phyloP scores from a whole-genome alignment of 2,888 invertebrate species.

The Yponomeuta cagnagella region DNA sequence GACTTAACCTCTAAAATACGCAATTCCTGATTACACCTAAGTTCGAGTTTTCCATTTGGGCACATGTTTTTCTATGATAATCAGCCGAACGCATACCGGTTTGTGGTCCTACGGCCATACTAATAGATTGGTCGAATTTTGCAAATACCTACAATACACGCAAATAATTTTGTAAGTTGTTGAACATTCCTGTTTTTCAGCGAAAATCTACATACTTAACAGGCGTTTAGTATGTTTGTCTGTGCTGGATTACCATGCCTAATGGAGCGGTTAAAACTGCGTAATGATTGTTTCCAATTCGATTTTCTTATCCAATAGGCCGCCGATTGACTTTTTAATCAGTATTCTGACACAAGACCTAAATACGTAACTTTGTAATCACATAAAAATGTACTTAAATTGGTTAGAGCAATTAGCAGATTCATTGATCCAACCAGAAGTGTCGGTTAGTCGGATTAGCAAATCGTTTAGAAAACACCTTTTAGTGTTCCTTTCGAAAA shows the following conservation, averaged over 20 bases:
- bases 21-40: no score
- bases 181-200: not conserved
- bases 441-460: not conserved
- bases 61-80: not conserved
- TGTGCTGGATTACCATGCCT: not conserved
- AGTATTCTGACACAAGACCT: not conserved
- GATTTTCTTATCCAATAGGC: not conserved
- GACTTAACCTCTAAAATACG: no score
- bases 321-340: not conserved
- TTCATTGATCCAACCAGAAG: not conserved
- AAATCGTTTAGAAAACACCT: not conserved
- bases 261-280: not conserved
- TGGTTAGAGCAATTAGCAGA: not conserved
- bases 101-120: not conserved
- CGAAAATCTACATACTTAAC: not conserved
- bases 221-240: not conserved
- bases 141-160: not conserved
- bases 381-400: not conserved
- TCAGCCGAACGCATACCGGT: not conserved
- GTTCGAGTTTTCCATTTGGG: no score
- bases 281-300: not conserved
- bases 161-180: not conserved
- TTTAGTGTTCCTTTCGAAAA: not conserved
- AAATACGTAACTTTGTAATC: not conserved
- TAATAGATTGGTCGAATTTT: not conserved